A percentile compares a stretch with the other conserved stretches of the same genome.
Conservation (phyloP, 2,797 vertebrate species). For the Denticeps clupeoides region DNA sequence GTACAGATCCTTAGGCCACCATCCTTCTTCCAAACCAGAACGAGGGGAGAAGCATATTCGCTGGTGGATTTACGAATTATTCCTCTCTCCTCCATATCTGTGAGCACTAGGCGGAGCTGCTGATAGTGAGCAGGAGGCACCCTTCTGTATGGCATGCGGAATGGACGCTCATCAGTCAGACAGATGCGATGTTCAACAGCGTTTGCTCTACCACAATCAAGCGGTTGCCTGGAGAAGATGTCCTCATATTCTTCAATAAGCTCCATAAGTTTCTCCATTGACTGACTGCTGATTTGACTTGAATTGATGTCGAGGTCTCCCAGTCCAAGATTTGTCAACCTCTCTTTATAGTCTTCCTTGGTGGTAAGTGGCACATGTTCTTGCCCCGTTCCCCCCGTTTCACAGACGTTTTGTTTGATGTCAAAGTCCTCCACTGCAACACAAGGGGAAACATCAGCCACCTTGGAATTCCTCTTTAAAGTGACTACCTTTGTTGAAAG, state of each 20-base stretch:
- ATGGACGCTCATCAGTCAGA: neutral
- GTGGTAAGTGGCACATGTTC: too few relatives aligned
- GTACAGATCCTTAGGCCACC: neutral
- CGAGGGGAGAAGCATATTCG: too few relatives aligned
- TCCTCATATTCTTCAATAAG: conserved; percentile 1
- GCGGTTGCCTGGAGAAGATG: conserved; percentile 4
- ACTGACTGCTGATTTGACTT: neutral
- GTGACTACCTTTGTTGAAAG: neutral
- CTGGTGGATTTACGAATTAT: too few relatives aligned
- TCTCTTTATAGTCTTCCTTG: too few relatives aligned
- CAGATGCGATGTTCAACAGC: conserved; percentile 4
- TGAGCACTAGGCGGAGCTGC: too few relatives aligned
- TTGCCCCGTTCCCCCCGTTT: too few relatives aligned
- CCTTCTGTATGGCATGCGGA: conserved; percentile 2
- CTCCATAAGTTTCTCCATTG: neutral
- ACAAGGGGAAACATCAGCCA: conserved; percentile 21
- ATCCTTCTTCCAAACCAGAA: neutral
- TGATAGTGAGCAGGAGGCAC: too few relatives aligned
- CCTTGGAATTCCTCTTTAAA: conserved; percentile 6
- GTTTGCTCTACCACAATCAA: conserved; percentile 4
- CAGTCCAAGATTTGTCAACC: neutral
- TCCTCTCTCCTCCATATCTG: too few relatives aligned
- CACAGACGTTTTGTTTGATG: too few relatives aligned
- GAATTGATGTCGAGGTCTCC: neutral
- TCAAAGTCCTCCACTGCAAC: conserved; percentile 16